Evolutionary conservation across 2,113 vertebrate species (phyloP).

Genomic region (Centropristis striata): DNA sequence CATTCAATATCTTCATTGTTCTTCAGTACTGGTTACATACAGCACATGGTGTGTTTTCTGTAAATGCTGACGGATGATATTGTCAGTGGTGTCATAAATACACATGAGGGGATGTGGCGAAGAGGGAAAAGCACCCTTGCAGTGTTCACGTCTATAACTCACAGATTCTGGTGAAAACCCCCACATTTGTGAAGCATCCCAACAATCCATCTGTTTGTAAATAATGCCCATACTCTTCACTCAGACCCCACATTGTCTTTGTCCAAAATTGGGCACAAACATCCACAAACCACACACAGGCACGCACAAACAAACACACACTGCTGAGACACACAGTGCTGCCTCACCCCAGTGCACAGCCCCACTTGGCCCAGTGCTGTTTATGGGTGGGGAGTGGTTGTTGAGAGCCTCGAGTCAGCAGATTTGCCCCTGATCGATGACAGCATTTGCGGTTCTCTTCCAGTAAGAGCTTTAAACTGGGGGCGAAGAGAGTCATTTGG

Average conservation of each 20-base stretch:
- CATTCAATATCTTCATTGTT: background rate
- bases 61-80: background rate
- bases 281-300: conserved; percentile 10
- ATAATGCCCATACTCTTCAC: conserved; percentile 9
- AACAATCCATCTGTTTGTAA: conserved; percentile 1
- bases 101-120: background rate
- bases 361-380: conserved; percentile 73
- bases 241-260: conserved; percentile 20
- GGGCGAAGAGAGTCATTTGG: conserved; percentile 69
- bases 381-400: conserved; percentile 81
- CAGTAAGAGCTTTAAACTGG: conserved; percentile 86
- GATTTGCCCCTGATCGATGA: conserved; percentile 85
- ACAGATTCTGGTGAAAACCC: conserved; percentile 4
- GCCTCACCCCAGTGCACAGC: conserved; percentile 61
- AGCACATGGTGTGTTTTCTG: conserved; percentile 5
- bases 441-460: conserved; percentile 85
- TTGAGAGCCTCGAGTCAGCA: conserved; percentile 84
- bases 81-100: conserved; percentile 23
- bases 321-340: conserved; percentile 38
- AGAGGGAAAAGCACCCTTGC: background rate
- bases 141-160: background rate
- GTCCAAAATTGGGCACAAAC: conserved; percentile 27
- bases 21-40: background rate
- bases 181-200: conserved; percentile 22
- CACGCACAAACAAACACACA: conserved; percentile 26